Evolutionary conservation across 2,888 invertebrate species (phyloP), one percentile per base, ranked within the genome.

Genomic region (Salticus scenicus): DNA sequence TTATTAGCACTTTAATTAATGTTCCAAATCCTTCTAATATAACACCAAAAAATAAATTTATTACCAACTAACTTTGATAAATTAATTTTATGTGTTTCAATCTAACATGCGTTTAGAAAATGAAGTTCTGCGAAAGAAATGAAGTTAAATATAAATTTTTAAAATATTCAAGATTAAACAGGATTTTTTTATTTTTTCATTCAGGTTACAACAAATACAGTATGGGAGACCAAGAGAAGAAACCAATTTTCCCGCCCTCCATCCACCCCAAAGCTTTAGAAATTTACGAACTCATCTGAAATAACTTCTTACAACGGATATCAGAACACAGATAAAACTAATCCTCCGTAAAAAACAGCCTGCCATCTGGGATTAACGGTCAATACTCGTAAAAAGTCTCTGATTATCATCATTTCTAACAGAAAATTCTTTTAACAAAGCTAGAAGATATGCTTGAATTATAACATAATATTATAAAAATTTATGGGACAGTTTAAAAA

Each of bases 221-320:
- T 17, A n/a, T 17, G 17, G 10, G 10, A 47, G 47, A 17, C 10
- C 47, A 47, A 2, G 2, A 47, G 17, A 47, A 47, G 17, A 47
- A 47, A 47, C 12, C 47, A 17, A 47, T 47, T 47, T 47, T 47
- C 47, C n/a, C 8, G n/a, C n/a, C n/a, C 37, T 37, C 5, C 37
- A 8, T n/a, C 17, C 17, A 2, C 2, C 47, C n/a, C 2, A 2
- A n/a, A 47, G 17, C 47, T 47, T 47, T 47, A 47, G 47, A 47
- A 47, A 47, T 47, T 82, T 75, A 41, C 64, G 70, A 67, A 82
- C 82, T 82, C 75, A 75, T 82, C 75, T 82, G n/a, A 82, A 69
- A 82, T 82, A 82, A 82, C 75, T 82, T 82, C 75, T 82, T 75
- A 82, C 82, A 82, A 82, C 75, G 81, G 70, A 82, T 82, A 82